phyloP scores from a whole-genome alignment of 1,140 invertebrate genomes.

The Bombus soroeensis region DNA sequence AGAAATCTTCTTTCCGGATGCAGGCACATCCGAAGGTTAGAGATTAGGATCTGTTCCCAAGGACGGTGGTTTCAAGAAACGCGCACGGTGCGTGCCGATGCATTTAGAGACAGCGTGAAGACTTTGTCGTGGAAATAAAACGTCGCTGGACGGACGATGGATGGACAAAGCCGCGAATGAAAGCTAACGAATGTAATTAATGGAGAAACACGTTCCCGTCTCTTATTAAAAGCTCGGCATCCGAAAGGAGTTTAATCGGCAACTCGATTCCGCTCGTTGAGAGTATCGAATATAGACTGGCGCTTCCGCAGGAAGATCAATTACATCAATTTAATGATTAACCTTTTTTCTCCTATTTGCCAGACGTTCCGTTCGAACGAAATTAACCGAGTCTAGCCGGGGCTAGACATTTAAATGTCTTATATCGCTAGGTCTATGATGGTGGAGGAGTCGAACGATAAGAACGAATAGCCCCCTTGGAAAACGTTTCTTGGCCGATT shows the following conservation, averaged over 20 bases:
- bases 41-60: constrained; percentile 62
- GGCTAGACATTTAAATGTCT: not conserved
- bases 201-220: constrained; percentile 46
- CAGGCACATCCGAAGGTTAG: constrained; percentile 50
- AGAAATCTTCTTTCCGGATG: constrained; percentile 62
- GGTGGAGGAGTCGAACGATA: not conserved
- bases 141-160: not conserved
- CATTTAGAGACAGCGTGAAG: not conserved
- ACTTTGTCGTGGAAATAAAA: not conserved
- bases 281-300: constrained; percentile 46
- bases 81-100: not conserved
- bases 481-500: constrained; percentile 1
- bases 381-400: not conserved
- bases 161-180: constrained; percentile 26
- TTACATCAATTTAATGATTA: constrained; percentile 63
- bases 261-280: constrained; percentile 56
- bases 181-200: constrained; percentile 62
- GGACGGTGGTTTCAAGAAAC: constrained; percentile 26
- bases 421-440: rapidly evolving
- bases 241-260: constrained; percentile 59
- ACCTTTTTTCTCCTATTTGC: constrained; percentile 10
- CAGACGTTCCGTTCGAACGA: constrained; percentile 13
- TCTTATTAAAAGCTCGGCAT: constrained; percentile 13
- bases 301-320: constrained; percentile 64
- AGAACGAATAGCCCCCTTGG: not conserved